Evolutionary conservation across 2,888 invertebrate genomes (phyloP).

Genomic region (Ophonus ardosiacus): DNA sequence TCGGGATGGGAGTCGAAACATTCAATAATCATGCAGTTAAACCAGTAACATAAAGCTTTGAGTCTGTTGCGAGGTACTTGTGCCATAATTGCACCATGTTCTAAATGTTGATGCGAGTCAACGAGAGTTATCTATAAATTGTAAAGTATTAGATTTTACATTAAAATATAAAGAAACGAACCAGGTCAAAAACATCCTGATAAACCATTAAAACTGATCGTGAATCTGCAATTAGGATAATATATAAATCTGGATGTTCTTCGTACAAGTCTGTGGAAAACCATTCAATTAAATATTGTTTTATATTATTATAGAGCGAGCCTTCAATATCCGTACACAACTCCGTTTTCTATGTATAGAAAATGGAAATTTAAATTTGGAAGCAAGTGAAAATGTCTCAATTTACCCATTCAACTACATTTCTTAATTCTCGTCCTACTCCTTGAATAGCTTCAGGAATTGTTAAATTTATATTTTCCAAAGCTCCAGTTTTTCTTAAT

Average conservation of each 20-base stretch:
- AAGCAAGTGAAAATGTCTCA: constrained; percentile 1
- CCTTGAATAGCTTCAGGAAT: constrained; percentile 78
- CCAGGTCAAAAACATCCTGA: constrained; percentile 73
- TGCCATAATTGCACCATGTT: constrained; percentile 77
- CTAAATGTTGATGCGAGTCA: constrained; percentile 76
- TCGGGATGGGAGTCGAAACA: constrained; percentile 74
- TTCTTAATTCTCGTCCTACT: constrained; percentile 72
- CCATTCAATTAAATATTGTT: constrained; percentile 75
- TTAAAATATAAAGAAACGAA: background rate
- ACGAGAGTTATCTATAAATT: constrained; percentile 75
- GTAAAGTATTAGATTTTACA: background rate
- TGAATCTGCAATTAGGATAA: constrained; percentile 77
- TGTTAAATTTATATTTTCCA: constrained; percentile 76
- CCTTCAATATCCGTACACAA: constrained; percentile 75
- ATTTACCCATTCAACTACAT: constrained; percentile 74
- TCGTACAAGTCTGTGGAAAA: constrained; percentile 71
- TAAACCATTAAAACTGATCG: constrained; percentile 77
- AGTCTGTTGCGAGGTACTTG: constrained; percentile 73
- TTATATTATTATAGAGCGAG: constrained; percentile 75
- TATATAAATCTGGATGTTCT: constrained; percentile 73
- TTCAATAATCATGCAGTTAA: constrained; percentile 72
- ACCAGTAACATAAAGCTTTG: constrained; percentile 76
- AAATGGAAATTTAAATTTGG: constrained; percentile 33
- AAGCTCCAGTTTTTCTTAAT: constrained; percentile 74
- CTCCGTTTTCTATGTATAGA: constrained; percentile 74